A percentile compares a stretch with the other conserved stretches of the same genome.
These are phyloP conservation scores for Notocelia uddmanniana DNA, from an alignment of 2,888 invertebrate genomes.

Conservation along the genomic window DNA sequence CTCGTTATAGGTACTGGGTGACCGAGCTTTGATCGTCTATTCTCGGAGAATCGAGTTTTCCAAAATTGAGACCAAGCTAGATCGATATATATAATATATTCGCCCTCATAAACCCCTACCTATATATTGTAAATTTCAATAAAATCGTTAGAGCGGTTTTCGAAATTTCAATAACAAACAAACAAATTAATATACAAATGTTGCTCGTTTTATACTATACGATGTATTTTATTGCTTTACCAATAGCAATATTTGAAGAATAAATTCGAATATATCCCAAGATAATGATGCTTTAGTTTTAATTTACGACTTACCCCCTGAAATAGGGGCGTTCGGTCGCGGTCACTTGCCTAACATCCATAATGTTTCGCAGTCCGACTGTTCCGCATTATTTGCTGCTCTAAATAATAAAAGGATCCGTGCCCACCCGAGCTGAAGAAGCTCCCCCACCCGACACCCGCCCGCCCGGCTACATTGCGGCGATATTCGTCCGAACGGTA, in stretches of 20 bases:
- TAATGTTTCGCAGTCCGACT: slow-evolving; percentile 21
- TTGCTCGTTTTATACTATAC: too few relatives aligned
- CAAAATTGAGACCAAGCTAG: too few relatives aligned
- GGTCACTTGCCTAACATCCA: slow-evolving; percentile 19
- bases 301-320: background rate
- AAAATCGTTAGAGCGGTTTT: too few relatives aligned
- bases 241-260: background rate
- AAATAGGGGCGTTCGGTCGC: slow-evolving; percentile 2
- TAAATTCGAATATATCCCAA: background rate
- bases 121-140: too few relatives aligned
- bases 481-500: slow-evolving; percentile 36
- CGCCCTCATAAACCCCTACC: too few relatives aligned
- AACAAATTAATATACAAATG: too few relatives aligned
- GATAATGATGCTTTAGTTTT: background rate
- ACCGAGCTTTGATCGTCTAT: too few relatives aligned
- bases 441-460: background rate
- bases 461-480: slow-evolving; percentile 24
- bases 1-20: too few relatives aligned
- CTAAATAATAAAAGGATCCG: slow-evolving; percentile 44
- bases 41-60: too few relatives aligned
- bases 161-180: too few relatives aligned
- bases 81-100: too few relatives aligned
- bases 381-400: slow-evolving; percentile 42
- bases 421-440: slow-evolving; percentile 27
- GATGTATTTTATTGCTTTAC: too few relatives aligned